These are phyloP conservation scores for Heliconius eleuchia DNA, from an alignment of 1,140 invertebrate genomes.

Conservation along the genomic window DNA sequence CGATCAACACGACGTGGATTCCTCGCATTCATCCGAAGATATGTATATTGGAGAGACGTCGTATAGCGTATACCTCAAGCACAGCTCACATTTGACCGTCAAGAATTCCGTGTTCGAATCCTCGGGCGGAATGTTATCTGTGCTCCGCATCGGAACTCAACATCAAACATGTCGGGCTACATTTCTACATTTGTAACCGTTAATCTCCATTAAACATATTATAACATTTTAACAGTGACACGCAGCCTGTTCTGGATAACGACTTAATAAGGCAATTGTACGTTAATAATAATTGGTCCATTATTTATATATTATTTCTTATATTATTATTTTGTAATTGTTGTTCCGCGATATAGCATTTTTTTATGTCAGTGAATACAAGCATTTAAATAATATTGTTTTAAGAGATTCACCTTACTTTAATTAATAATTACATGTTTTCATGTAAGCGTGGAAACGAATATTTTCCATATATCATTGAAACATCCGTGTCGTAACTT, in stretches of 20 bases:
- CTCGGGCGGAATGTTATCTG: slow-evolving; percentile 75
- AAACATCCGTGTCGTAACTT: slow-evolving; percentile 5
- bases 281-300: neutral
- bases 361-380: too few species aligned
- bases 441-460: neutral
- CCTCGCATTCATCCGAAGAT: slow-evolving; percentile 65
- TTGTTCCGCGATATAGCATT: too few species aligned
- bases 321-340: neutral
- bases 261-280: slow-evolving; percentile 52
- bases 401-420: neutral
- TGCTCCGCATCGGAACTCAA: slow-evolving; percentile 64
- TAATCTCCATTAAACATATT: slow-evolving; percentile 65
- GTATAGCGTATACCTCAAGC: slow-evolving; percentile 52
- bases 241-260: slow-evolving; percentile 50
- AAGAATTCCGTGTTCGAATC: slow-evolving; percentile 74
- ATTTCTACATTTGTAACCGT: slow-evolving; percentile 65
- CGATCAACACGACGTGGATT: slow-evolving; percentile 68
- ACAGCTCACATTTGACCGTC: slow-evolving; percentile 61
- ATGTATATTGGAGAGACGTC: slow-evolving; percentile 49
- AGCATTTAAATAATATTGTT: too few species aligned
- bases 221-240: slow-evolving; percentile 46
- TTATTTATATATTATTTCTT: neutral
- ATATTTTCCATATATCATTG: slow-evolving; percentile 30
- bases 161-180: slow-evolving; percentile 64
- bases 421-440: neutral